Conservation (phyloP, 2,888 invertebrate genomes). For the Euphydryas editha region DNA sequence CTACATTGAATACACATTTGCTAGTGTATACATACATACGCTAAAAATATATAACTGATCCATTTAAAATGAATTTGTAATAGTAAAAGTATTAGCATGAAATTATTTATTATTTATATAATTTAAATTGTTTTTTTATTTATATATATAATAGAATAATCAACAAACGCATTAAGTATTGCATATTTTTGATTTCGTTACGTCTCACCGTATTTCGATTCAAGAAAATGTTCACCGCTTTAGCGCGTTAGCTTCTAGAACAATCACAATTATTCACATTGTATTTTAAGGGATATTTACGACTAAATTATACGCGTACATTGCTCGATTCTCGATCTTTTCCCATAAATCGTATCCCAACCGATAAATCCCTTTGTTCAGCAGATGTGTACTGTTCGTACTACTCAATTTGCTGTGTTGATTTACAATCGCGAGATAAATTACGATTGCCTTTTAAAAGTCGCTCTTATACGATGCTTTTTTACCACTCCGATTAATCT, state of each 20-base stretch:
- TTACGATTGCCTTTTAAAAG: conserved; percentile 23
- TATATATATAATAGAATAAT: no score
- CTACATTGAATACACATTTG: background rate
- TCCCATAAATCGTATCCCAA: conserved; percentile 17
- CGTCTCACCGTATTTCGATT: background rate
- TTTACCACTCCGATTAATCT: conserved; percentile 10
- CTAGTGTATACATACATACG: background rate
- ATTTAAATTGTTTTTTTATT: no score
- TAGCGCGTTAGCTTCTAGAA: background rate
- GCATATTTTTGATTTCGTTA: background rate
- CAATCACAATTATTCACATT: conserved; percentile 1
- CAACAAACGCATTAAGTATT: no score
- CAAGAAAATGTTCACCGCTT: background rate
- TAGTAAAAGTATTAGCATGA: background rate
- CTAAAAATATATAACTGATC: background rate
- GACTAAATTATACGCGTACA: background rate
- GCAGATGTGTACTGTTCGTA: conserved; percentile 8
- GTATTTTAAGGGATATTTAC: conserved; percentile 16
- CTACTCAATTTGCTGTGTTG: conserved; percentile 1
- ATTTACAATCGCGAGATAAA: conserved; percentile 21
- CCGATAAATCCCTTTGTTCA: conserved; percentile 27
- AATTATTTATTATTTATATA: no score
- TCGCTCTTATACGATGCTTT: conserved; percentile 15
- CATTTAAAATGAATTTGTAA: background rate
- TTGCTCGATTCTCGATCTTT: background rate